phyloP scores from a whole-genome alignment of 2,113 vertebrate genomes.

The Lophotis ruficrista region DNA sequence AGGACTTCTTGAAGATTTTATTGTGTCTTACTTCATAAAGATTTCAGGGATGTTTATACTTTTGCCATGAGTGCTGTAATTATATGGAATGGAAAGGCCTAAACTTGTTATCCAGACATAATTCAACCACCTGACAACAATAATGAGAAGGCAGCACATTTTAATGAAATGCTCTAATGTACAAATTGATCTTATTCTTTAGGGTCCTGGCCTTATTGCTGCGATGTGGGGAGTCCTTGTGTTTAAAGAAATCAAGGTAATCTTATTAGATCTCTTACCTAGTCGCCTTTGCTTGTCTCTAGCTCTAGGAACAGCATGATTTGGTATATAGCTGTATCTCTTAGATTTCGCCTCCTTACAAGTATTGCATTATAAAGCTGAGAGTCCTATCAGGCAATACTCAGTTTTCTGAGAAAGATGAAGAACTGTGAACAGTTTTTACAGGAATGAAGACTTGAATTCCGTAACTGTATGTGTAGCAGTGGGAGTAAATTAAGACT shows the following conservation, averaged over 20 bases:
- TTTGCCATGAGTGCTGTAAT: not conserved
- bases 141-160: not conserved
- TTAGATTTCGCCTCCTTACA: not conserved
- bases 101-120: not conserved
- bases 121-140: not conserved
- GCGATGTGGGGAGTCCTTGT: conserved; percentile 88
- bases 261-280: not conserved
- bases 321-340: not conserved
- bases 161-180: conserved; percentile 7
- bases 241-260: conserved; percentile 91
- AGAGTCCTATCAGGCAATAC: not conserved
- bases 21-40: not conserved
- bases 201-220: conserved; percentile 89
- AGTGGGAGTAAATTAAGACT: not conserved
- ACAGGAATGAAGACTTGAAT: not conserved
- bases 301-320: not conserved
- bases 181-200: conserved; percentile 20
- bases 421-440: not conserved
- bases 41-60: not conserved
- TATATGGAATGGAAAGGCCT: not conserved
- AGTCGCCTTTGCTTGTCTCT: not conserved
- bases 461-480: not conserved
- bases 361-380: not conserved
- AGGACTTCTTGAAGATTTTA: not conserved
- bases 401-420: not conserved